Conservation (phyloP, 2,888 invertebrate species). For the Nowickia ferox region DNA sequence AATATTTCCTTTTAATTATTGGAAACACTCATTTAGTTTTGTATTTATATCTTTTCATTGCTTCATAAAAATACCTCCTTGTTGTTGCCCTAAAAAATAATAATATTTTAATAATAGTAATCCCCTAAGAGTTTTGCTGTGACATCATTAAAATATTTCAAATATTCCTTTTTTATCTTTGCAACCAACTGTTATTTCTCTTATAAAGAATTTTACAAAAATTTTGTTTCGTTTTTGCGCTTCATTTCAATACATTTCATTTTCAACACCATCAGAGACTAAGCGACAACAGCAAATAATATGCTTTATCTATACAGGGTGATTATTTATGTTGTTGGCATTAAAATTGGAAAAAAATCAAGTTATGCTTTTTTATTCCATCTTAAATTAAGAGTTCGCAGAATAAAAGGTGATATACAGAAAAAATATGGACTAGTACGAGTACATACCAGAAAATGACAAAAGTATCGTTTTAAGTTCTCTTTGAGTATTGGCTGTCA, state of each 20-base stretch:
- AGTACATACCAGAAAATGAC: too few species aligned
- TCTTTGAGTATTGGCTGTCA: too few species aligned
- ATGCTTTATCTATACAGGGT: not conserved
- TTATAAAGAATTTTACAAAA: not conserved
- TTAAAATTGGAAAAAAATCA: not conserved
- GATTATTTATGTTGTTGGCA: not conserved
- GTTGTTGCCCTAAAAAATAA: not conserved
- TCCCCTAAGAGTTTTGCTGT: constrained; percentile 26
- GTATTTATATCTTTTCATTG: not conserved
- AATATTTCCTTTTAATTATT: not conserved
- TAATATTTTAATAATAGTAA: constrained; percentile 16
- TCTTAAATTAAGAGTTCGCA: not conserved
- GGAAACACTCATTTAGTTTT: constrained; percentile 6
- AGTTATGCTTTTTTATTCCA: not conserved
- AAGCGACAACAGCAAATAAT: not conserved
- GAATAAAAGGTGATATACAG: too few species aligned
- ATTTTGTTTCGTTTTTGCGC: not conserved
- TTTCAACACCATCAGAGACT: not conserved
- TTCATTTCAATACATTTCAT: not conserved
- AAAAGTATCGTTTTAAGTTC: too few species aligned
- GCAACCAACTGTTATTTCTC: not conserved
- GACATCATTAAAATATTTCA: constrained; percentile 47
- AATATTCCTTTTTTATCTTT: not conserved
- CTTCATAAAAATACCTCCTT: not conserved
- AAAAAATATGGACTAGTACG: too few species aligned